Conservation (phyloP, 2,888 invertebrate genomes). For the Aphodius granarius region DNA sequence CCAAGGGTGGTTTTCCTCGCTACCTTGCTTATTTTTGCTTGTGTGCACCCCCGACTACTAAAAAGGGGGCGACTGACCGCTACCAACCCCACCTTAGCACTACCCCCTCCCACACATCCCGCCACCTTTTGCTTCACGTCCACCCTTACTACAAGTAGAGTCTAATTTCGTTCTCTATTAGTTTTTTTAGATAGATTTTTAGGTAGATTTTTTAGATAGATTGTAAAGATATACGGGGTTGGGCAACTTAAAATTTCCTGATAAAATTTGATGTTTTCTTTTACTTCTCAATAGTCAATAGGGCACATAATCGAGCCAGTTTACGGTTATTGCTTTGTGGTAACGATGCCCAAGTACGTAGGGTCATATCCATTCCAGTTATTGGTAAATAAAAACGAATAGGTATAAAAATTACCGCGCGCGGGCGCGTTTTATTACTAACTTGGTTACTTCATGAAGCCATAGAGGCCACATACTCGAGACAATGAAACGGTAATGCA, state of each 20-base stretch:
- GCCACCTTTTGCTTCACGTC: slow-evolving; percentile 32
- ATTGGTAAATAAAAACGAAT: background rate
- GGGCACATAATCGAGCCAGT: background rate
- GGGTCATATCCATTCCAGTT: background rate
- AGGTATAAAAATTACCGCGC: background rate
- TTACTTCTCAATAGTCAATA: background rate
- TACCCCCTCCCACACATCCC: slow-evolving; percentile 36
- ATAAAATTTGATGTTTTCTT: background rate
- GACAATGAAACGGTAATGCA: background rate
- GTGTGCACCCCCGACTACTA: slow-evolving; percentile 35
- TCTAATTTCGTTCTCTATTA: slow-evolving; percentile 19
- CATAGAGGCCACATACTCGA: background rate
- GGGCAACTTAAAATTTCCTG: background rate
- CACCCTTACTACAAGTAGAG: slow-evolving; percentile 18
- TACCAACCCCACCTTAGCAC: slow-evolving; percentile 30
- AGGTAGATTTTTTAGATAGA: background rate
- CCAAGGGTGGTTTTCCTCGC: background rate
- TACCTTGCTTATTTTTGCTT: background rate
- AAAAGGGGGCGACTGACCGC: slow-evolving; percentile 28
- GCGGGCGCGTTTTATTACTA: background rate
- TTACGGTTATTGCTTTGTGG: background rate
- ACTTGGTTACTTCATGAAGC: background rate
- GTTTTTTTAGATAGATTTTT: slow-evolving; percentile 11
- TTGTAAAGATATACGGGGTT: no score
- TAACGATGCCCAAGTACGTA: background rate